These are phyloP conservation scores for Epirrita christyi DNA, from an alignment of 2,888 invertebrate genomes.

Conservation along the genomic window DNA sequence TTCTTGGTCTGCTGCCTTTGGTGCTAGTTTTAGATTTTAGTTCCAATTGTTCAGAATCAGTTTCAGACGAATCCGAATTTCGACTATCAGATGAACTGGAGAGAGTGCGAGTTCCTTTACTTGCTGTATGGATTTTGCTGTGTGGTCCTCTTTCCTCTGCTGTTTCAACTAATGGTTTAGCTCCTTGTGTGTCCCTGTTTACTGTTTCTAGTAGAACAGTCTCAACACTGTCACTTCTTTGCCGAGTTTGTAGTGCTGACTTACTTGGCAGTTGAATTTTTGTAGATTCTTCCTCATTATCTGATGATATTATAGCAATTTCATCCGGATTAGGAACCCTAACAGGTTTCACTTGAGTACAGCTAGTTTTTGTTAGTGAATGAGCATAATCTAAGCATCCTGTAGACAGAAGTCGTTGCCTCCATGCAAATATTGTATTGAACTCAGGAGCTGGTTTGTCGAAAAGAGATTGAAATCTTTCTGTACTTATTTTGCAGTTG, in stretches of 20 bases:
- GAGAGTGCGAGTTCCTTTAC: not conserved
- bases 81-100: constrained; percentile 70
- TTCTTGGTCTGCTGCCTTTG: constrained; percentile 40
- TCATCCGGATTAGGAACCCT: constrained; percentile 73
- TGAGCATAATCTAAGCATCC: constrained; percentile 77
- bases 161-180: constrained; percentile 46
- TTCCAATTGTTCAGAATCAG: constrained; percentile 57
- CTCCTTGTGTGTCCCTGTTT: constrained; percentile 46
- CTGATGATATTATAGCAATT: constrained; percentile 56
- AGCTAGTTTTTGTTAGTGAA: constrained; percentile 15
- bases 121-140: constrained; percentile 46
- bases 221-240: constrained; percentile 68
- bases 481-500: constrained; percentile 74
- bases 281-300: constrained; percentile 60
- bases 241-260: constrained; percentile 31
- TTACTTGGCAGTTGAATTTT: constrained; percentile 41
- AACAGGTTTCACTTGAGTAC: constrained; percentile 35
- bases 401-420: constrained; percentile 66
- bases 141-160: constrained; percentile 53
- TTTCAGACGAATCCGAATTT: constrained; percentile 66
- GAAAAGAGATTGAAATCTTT: constrained; percentile 69
- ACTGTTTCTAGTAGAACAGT: constrained; percentile 58
- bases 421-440: constrained; percentile 78
- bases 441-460: constrained; percentile 80
- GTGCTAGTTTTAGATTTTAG: constrained; percentile 43